A percentile compares a stretch with the other conserved stretches of the same genome.
Conservation (phyloP, 2,888 invertebrate genomes). For the Dicranocentrus wangi region DNA sequence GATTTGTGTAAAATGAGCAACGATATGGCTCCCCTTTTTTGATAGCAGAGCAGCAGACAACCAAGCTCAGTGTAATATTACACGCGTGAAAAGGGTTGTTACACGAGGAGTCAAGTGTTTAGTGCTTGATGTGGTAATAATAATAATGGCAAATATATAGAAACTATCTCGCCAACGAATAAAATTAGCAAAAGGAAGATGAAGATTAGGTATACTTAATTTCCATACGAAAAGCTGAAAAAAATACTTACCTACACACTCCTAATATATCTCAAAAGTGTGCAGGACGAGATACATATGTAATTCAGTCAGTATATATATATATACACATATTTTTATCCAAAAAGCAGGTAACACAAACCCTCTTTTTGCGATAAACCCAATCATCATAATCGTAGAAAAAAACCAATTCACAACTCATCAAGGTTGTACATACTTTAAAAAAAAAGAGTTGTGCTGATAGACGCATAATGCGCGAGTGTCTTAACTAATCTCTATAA, state of each 20-base stretch:
- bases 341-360: conserved; percentile 21
- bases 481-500: neutral
- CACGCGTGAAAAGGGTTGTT: no score
- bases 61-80: no score
- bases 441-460: no score
- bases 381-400: conserved; percentile 53
- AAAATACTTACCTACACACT: no score
- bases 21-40: no score
- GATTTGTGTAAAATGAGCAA: conserved; percentile 48
- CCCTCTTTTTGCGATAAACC: conserved; percentile 36
- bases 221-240: no score
- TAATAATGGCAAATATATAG: conserved; percentile 11
- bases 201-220: conserved; percentile 13
- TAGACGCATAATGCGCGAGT: conserved; percentile 1
- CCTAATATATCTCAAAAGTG: no score
- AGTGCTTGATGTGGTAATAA: conserved; percentile 33
- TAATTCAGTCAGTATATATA: neutral
- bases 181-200: conserved; percentile 46
- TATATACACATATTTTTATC: conserved; percentile 19
- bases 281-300: neutral
- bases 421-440: conserved; percentile 58
- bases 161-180: conserved; percentile 40
- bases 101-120: conserved; percentile 15
- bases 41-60: no score
- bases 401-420: conserved; percentile 56